A percentile compares a stretch with the other conserved stretches of the same genome.
Conservation (phyloP, 2,113 vertebrate species). For the Raphicerus campestris region DNA sequence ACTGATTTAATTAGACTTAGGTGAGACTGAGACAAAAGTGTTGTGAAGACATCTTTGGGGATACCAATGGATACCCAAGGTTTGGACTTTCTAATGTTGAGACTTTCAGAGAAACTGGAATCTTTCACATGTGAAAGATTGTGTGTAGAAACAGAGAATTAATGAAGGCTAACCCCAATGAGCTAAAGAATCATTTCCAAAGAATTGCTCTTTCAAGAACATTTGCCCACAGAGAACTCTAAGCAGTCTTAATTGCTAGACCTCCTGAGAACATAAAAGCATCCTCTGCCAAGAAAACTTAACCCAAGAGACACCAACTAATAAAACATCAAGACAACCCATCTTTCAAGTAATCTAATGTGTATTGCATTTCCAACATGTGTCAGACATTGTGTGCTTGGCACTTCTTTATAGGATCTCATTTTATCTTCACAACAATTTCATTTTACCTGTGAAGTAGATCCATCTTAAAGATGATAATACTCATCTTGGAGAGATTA, state of each 20-base stretch:
- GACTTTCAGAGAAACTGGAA: background rate
- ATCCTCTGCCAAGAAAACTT: conserved; percentile 39
- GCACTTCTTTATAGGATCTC: background rate
- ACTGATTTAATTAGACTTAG: background rate
- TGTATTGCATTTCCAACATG: background rate
- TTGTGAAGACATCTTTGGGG: background rate
- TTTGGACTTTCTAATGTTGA: background rate
- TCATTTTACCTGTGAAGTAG: background rate
- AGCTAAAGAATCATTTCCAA: background rate
- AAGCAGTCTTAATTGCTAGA: conserved; percentile 41
- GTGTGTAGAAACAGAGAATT: background rate
- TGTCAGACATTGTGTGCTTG: background rate
- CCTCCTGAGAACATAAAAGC: conserved; percentile 15
- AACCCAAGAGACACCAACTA: background rate
- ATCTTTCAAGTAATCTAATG: background rate
- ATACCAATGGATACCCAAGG: background rate
- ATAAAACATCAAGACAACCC: background rate
- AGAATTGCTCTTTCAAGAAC: background rate
- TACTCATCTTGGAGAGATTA: background rate
- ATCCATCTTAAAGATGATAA: background rate
- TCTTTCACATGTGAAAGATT: background rate
- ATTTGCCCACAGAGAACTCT: conserved; percentile 5
- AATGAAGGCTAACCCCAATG: background rate
- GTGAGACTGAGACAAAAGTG: background rate
- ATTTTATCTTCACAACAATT: background rate